phyloP scores from a whole-genome alignment of 2,113 vertebrate genomes.

The Dromiciops gliroides region DNA sequence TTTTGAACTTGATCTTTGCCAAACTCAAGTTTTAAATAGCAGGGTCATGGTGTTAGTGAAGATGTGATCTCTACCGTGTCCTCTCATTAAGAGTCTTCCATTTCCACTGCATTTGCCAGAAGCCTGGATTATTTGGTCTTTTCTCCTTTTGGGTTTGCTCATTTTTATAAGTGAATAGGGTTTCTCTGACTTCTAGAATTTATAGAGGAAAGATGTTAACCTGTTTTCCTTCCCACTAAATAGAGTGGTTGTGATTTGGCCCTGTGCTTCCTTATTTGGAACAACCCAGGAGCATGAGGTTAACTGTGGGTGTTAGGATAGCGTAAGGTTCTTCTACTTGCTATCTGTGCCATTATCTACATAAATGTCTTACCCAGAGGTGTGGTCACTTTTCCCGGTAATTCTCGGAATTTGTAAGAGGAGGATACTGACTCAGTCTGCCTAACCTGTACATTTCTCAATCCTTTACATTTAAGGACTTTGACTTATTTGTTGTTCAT shows the following conservation, averaged over 20 bases:
- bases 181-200: not conserved
- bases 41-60: not conserved
- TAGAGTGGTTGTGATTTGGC: not conserved
- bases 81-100: not conserved
- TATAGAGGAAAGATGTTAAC: not conserved
- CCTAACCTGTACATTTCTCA: not conserved
- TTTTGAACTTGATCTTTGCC: not conserved
- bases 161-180: not conserved
- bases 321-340: not conserved
- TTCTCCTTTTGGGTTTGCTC: not conserved
- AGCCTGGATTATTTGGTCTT: not conserved
- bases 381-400: not conserved
- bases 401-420: not conserved
- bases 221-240: not conserved
- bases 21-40: not conserved
- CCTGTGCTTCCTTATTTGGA: not conserved
- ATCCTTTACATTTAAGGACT: not conserved
- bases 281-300: not conserved
- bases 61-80: not conserved
- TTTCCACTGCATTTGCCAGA: not conserved
- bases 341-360: not conserved
- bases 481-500: constrained; percentile 36
- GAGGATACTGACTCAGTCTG: not conserved
- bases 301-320: not conserved
- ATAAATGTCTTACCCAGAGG: not conserved